Conservation (phyloP, 2,113 vertebrate species). For the Ameiurus melas region DNA sequence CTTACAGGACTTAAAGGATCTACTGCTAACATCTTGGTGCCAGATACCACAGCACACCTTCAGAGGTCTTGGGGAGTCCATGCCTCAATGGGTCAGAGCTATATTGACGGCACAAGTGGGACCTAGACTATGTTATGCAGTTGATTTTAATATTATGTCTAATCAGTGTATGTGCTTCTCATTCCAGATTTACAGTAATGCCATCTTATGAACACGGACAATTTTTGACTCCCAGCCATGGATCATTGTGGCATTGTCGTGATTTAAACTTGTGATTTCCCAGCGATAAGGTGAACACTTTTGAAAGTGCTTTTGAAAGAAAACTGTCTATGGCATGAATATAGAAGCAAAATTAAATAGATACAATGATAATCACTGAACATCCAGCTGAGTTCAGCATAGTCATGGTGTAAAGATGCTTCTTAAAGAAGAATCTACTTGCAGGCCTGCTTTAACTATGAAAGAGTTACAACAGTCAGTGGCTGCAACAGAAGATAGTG, state of each 20-base stretch:
- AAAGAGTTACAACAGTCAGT: constrained; percentile 14
- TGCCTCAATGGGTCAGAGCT: no score
- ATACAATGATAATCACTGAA: neutral
- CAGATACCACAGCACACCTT: no score
- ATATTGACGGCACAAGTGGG: no score
- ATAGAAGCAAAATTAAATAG: neutral
- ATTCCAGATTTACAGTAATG: neutral
- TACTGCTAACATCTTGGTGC: no score
- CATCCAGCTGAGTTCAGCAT: neutral
- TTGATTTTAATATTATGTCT: no score
- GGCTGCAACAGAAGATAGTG: constrained; percentile 15
- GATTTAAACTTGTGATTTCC: neutral
- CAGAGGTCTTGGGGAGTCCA: no score
- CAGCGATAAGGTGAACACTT: neutral
- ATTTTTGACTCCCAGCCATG: neutral
- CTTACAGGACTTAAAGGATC: no score
- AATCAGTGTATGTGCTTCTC: neutral
- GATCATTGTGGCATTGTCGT: neutral
- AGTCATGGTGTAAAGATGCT: neutral
- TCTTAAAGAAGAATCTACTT: neutral
- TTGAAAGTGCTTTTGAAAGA: neutral
- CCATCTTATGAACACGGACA: neutral
- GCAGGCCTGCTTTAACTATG: neutral
- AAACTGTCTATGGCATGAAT: neutral
- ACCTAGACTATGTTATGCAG: no score